Evolutionary conservation across 2,113 vertebrate genomes (phyloP).

Genomic region (Pygathrix nemaeus): DNA sequence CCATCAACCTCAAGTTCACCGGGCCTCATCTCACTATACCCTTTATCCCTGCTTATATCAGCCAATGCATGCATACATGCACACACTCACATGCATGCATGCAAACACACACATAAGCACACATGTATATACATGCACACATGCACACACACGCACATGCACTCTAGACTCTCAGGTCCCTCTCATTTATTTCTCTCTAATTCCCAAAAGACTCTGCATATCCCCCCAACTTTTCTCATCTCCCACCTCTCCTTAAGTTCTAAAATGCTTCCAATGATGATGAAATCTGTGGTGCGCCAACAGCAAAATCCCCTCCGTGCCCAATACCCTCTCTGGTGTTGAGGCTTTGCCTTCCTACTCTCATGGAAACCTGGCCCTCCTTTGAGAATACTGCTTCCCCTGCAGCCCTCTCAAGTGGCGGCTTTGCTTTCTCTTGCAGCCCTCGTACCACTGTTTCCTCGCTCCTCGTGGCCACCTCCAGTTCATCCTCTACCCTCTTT

Average conservation of each 20-base stretch:
- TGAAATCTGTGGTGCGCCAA: fast-evolving
- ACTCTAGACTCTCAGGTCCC: neutral
- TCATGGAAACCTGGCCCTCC: neutral
- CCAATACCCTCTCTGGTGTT: neutral
- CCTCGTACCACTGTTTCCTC: neutral
- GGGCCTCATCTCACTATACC: neutral
- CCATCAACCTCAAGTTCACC: neutral
- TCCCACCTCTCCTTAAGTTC: neutral
- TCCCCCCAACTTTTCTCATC: neutral
- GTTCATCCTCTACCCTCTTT: neutral
- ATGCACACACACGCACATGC: neutral
- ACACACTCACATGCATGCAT: neutral
- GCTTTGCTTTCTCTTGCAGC: neutral
- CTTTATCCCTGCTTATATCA: neutral
- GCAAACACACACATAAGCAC: neutral
- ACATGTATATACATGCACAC: fast-evolving
- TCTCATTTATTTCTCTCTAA: neutral
- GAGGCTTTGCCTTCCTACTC: neutral
- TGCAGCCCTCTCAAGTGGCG: neutral
- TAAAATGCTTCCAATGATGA: neutral
- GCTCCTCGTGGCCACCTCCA: neutral
- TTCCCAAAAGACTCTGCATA: neutral
- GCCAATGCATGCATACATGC: no score
- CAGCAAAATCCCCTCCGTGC: fast-evolving
- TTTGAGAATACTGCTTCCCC: neutral